Base-by-base conservation (phyloP, 2,888 invertebrate species). In the Elysia crispata region DNA sequence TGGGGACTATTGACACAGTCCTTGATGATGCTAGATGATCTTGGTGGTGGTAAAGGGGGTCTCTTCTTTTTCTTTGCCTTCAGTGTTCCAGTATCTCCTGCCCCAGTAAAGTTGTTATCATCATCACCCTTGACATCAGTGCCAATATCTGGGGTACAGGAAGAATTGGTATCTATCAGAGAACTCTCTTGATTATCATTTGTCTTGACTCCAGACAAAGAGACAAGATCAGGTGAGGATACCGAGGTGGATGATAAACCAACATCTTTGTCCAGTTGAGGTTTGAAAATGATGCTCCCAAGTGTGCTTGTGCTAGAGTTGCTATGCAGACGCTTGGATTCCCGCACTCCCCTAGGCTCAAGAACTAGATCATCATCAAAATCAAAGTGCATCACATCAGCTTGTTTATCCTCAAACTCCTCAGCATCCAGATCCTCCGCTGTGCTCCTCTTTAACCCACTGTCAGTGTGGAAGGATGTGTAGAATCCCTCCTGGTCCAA, bases 401-500 rank as follows among this genome's bases (percentile, higher is more conserved):
- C 11, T 41, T 41, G 41, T 41, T 41, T 41, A 41, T 41, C 41
- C 41, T 41, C 41, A 11, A 41, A 41, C 41, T 87, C 89, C 25
- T 85, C 87, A 23, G 85, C 85, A 41, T 86, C 87, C 28, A 86
- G 76, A 15, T 82, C 72, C 1, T 86, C 88, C 23, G 83, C 86
- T 49, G 85, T 87, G 82, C 89, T 87, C 73, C 86, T 86, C 70
- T 87, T 86, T 81, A 98, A 92, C 0, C 98, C 98, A 79, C 97
- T 97, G 92, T 98, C 98, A 94, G 97, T 95, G 92, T 98, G 98
- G 93, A 98, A 98, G 28, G 98, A 98, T 0, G 98, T 98, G 92
- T 97, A 98, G 92, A 98, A 98, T 11, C 98, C 98, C 93, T 98
- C 98, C 0, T 97, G 97, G 90, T 98, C 98, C 90, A 98, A 97